Base-by-base conservation (phyloP, 2,797 vertebrate species). In the Pangasius krempfi region DNA sequence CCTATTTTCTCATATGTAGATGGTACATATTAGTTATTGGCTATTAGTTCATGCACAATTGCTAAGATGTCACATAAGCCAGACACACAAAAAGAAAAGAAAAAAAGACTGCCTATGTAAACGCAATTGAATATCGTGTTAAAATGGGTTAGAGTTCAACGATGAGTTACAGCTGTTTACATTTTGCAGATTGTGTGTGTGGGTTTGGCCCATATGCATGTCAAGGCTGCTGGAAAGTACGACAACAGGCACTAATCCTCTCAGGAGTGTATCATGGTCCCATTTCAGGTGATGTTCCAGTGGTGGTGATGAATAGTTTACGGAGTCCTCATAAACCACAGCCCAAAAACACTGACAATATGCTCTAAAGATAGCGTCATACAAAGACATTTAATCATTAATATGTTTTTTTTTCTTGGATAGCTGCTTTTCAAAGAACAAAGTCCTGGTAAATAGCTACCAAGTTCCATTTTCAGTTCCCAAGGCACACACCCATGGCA, bases 401-500 rank as follows among this genome's bases (percentile, higher is more conserved):
- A 95, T 95, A 88, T 90, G 88, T 90, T 93, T 92, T 86, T 93
- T 93, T 72, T 70, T 84, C 83, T 93, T 91, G n/a, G 22, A 75
- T 88, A 89, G 83, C 82, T 89, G 85, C 91, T 91, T 90, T 89
- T 22, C 14, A 40, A 87, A 92, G 95, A 93, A 89, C 92, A 86
- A 96, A 96, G 95, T 96, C 93, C 92, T 91, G 92, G 90, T 94
- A 93, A 91, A 93, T 89, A 88, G 89, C 79, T 90, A 91, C 90
- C 81, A 80, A 92, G 93, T 94, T 93, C 92, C 92, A 78, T 91
- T 91, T 93, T 94, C 90, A 92, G 90, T 92, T 93, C 94, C 93
- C 92, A 89, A 91, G 95, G 92, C 95, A 90, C 96, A 92, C 96
- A 91, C 96, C 96, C 96, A 96, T 91, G 16, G 47, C 88, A 92